Evolutionary conservation across 2,113 vertebrate genomes (phyloP).

Genomic region (Meles meles): DNA sequence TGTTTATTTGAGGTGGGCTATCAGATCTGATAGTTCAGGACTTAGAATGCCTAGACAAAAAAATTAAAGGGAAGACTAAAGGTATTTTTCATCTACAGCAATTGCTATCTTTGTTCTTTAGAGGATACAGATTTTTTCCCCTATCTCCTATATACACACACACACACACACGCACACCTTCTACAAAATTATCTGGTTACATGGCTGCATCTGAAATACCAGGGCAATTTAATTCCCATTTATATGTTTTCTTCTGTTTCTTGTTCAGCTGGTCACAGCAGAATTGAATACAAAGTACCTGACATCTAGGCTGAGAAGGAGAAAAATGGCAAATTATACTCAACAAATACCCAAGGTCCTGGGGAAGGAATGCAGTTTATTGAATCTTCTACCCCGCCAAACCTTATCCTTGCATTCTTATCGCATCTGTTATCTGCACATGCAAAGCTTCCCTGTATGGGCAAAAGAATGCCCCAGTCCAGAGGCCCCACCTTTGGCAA

Average conservation of each 20-base stretch:
- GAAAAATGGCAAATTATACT: slow-evolving; percentile 2
- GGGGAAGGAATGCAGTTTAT: slow-evolving; percentile 25
- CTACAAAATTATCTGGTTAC: background rate
- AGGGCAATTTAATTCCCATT: background rate
- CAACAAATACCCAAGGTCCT: background rate
- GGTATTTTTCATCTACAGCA: background rate
- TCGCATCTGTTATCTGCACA: slow-evolving; percentile 13
- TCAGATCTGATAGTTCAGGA: background rate
- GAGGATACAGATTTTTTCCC: background rate
- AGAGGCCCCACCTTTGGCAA: slow-evolving; percentile 78
- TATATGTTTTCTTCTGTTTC: background rate
- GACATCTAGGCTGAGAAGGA: background rate
- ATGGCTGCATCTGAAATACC: background rate
- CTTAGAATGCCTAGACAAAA: background rate
- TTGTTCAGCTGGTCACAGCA: background rate
- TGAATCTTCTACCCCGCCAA: background rate
- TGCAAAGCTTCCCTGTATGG: slow-evolving; percentile 25
- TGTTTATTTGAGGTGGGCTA: background rate
- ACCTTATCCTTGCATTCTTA: slow-evolving; percentile 30
- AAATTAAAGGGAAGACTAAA: background rate
- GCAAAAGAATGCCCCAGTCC: slow-evolving; percentile 45
- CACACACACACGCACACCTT: too few species aligned
- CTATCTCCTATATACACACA: too few species aligned
- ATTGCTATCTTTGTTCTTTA: background rate
- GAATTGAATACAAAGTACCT: slow-evolving; percentile 19